Evolutionary conservation across 2,113 vertebrate species (phyloP), one percentile per base, ranked within the genome.

Genomic region (Charina bottae): DNA sequence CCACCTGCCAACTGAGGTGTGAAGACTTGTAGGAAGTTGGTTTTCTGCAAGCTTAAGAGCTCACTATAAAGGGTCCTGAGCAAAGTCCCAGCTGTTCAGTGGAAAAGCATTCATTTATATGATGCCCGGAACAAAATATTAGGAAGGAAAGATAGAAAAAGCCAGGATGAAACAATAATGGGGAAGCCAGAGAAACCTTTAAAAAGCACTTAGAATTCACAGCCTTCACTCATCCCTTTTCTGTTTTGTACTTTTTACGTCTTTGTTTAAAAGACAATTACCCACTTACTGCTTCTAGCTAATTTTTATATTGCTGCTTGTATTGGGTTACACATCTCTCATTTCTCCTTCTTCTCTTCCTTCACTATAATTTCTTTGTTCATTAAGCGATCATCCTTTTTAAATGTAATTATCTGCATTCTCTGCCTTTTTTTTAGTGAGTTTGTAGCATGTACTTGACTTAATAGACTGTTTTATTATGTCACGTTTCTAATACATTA

Each of bases 301-400:
- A 92, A 92, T 92, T 89, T 92, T 92, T 92, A 92, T 89, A 83
- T 84, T 89, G 87, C 91, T 92, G 72, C 88, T 92, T 92, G 46
- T 84, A 89, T 62, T 92, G 91, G 72, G 87, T 84, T 89, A 89
- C 28, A 83, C 59, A n/a, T 62, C 72, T 62, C 28, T 56, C 68
- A 92, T 83, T 88, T 42, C 83, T 49, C 90, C 19, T 33, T 64
- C 83, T 53, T 85, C 56, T 84, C 28, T 92, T 72, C 91, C 54
- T 92, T 89, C 72, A 84, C 53, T 89, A 37, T 89, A 88, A 92
- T 92, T 54, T 89, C 91, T 92, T 84, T 46, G 87, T 84, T 89
- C 56, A 54, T 92, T 89, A 92, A 89, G 56, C 72, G 37, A 92
- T 84, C 91, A 89, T 89, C 56, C 56, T 89, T 89, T 87, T 89